Conservation (phyloP, 2,888 invertebrate genomes). For the Deilephila elpenor region DNA sequence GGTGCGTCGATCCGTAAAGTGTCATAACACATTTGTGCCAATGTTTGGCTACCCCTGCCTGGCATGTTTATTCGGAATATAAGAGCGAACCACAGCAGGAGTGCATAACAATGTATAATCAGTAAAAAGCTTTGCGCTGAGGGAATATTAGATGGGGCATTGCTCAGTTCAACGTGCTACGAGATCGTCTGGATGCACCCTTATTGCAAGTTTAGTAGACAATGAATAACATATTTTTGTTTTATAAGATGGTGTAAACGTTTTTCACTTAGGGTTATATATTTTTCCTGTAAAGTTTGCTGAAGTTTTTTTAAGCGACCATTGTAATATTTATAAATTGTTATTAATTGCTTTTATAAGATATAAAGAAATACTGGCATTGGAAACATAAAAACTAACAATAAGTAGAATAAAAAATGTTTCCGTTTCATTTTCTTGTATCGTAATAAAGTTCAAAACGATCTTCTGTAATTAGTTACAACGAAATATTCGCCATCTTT, state of each 20-base stretch:
- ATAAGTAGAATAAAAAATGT: too few species aligned
- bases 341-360: too few species aligned
- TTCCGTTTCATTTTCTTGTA: too few species aligned
- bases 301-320: too few species aligned
- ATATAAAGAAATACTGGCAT: too few species aligned
- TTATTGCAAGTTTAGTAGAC: conserved; percentile 11
- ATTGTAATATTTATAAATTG: too few species aligned
- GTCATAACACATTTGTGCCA: conserved; percentile 6
- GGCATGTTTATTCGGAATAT: conserved; percentile 12
- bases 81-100: neutral
- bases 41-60: neutral
- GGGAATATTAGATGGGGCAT: conserved; percentile 18
- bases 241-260: neutral
- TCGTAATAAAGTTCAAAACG: too few species aligned
- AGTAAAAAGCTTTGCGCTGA: conserved; percentile 21
- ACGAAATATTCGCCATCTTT: too few species aligned
- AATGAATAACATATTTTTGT: conserved; percentile 9
- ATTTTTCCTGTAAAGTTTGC: neutral
- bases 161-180: conserved; percentile 13
- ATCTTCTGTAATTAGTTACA: too few species aligned
- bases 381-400: too few species aligned
- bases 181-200: conserved; percentile 5
- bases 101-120: conserved; percentile 25
- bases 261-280: neutral
- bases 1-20: neutral